These are phyloP conservation scores for Astropecten irregularis DNA, from an alignment of 53 echinoderm and acorn worm genomes.

Conservation along the genomic window DNA sequence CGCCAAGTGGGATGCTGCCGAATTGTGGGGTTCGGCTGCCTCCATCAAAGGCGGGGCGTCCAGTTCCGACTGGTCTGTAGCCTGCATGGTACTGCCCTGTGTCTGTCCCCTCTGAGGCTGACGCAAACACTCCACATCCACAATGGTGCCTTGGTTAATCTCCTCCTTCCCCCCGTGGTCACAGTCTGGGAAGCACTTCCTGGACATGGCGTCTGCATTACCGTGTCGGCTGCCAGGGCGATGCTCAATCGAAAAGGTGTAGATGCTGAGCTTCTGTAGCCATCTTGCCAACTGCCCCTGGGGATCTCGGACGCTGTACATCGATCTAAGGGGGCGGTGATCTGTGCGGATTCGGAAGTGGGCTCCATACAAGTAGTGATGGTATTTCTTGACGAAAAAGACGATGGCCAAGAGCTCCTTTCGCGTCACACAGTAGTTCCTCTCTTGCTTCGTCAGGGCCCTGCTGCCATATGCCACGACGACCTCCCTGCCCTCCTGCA, in stretches of 20 bases:
- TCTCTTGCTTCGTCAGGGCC: background rate
- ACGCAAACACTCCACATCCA: too few species aligned
- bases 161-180: background rate
- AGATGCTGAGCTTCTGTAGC: constrained; percentile 8
- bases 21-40: background rate
- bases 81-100: background rate
- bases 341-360: constrained; percentile 45
- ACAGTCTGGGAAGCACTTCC: background rate
- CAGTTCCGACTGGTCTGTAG: background rate
- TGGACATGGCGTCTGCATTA: background rate
- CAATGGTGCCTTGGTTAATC: background rate
- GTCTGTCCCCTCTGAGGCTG: too few species aligned
- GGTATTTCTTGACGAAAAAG: constrained; percentile 38
- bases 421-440: constrained; percentile 47
- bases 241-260: constrained; percentile 43
- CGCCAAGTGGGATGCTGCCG: background rate
- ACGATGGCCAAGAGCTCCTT: constrained; percentile 37
- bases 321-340: constrained; percentile 40
- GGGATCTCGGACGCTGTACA: constrained; percentile 43
- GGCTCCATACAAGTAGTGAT: constrained; percentile 59
- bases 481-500: background rate
- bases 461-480: background rate
- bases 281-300: constrained; percentile 50
- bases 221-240: constrained; percentile 11
- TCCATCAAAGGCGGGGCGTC: background rate